These are phyloP conservation scores for Plebejus argus DNA, from an alignment of 2,888 invertebrate species.

Conservation along the genomic window DNA sequence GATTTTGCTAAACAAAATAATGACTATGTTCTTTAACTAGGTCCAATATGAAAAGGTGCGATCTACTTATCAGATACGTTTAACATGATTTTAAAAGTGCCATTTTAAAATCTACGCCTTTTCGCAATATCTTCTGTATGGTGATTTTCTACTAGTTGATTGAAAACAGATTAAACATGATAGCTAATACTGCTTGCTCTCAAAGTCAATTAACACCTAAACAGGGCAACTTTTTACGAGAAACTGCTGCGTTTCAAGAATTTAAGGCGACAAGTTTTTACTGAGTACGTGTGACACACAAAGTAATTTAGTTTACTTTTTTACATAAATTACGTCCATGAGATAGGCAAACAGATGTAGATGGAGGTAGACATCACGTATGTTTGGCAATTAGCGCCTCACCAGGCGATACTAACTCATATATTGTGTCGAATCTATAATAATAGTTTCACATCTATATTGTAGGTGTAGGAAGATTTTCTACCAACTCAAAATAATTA, in stretches of 20 bases:
- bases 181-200: background rate
- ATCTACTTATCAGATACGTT: too few relatives aligned
- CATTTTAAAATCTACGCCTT: background rate
- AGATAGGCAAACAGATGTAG: background rate
- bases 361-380: background rate
- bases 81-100: background rate
- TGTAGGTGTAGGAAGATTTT: background rate
- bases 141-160: background rate
- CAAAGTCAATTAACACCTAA: constrained; percentile 4
- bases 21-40: too few relatives aligned
- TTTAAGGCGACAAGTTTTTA: background rate
- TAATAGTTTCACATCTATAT: background rate
- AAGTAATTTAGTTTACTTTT: constrained; percentile 11
- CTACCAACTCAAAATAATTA: background rate
- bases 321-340: background rate
- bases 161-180: background rate
- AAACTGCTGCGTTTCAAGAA: background rate
- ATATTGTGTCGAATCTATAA: background rate
- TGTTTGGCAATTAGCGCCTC: constrained; percentile 14
- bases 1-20: too few relatives aligned
- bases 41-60: too few relatives aligned
- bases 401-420: background rate
- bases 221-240: background rate
- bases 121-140: background rate
- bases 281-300: background rate